phyloP scores from a whole-genome alignment of 2,888 invertebrate species.

The Epinotia ramella region DNA sequence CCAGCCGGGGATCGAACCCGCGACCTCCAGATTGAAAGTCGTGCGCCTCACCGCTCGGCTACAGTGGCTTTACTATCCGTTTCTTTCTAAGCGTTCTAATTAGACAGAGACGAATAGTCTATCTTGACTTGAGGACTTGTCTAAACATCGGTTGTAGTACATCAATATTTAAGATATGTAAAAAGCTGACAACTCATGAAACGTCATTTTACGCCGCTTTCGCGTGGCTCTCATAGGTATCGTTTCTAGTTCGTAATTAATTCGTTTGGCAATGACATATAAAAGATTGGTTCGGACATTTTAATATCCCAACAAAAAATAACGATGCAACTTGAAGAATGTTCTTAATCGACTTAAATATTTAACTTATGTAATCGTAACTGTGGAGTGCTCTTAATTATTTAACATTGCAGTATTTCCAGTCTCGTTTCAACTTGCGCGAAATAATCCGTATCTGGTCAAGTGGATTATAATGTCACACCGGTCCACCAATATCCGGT shows the following conservation, averaged over 20 bases:
- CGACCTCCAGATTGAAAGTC: too few relatives aligned
- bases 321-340: slow-evolving; percentile 27
- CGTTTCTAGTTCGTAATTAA: not conserved
- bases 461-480: slow-evolving; percentile 39
- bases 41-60: too few relatives aligned
- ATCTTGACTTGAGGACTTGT: too few relatives aligned
- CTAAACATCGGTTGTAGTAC: too few relatives aligned
- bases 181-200: too few relatives aligned
- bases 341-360: slow-evolving; percentile 35
- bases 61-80: too few relatives aligned
- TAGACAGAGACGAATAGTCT: too few relatives aligned
- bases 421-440: slow-evolving; percentile 34
- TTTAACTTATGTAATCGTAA: slow-evolving; percentile 39
- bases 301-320: slow-evolving; percentile 3
- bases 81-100: too few relatives aligned
- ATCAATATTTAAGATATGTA: too few relatives aligned
- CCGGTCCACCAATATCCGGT: slow-evolving; percentile 16
- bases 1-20: too few relatives aligned
- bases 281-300: not conserved
- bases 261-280: slow-evolving; percentile 1
- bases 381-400: slow-evolving; percentile 42
- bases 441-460: slow-evolving; percentile 34
- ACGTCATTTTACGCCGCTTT: too few relatives aligned
- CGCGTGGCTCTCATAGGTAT: too few relatives aligned
- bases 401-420: slow-evolving; percentile 44